Conservation (phyloP, 2,113 vertebrate species). For the Cinclus mexicanus region DNA sequence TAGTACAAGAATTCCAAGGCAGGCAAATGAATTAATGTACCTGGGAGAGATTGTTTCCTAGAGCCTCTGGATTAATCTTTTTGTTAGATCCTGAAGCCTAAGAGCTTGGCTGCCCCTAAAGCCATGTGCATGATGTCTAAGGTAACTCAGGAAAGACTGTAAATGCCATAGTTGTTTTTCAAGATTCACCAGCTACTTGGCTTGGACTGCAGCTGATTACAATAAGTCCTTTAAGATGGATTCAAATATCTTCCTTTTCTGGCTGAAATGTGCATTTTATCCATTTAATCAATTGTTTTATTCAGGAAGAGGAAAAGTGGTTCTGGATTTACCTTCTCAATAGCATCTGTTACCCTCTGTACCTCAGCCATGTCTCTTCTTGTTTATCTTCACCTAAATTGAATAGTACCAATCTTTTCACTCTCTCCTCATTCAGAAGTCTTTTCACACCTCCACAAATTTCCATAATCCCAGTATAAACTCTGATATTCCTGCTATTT, state of each 20-base stretch:
- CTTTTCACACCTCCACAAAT: conserved; percentile 19
- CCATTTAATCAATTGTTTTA: conserved; percentile 6
- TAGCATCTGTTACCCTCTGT: background rate
- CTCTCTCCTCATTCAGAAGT: background rate
- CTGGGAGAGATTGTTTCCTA: rapidly evolving
- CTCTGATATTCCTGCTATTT: background rate
- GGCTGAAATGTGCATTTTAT: background rate
- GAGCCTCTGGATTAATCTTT: background rate
- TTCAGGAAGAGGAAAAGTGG: background rate
- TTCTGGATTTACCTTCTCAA: conserved; percentile 14
- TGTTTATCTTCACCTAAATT: conserved; percentile 37
- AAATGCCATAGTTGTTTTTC: background rate
- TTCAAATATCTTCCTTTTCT: background rate
- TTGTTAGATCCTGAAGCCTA: background rate
- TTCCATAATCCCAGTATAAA: background rate
- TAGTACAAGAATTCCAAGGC: background rate
- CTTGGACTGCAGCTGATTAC: background rate
- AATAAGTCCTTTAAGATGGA: background rate
- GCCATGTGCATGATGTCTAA: background rate
- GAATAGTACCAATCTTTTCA: background rate
- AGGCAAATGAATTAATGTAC: background rate
- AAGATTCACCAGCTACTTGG: background rate
- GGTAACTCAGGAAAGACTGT: background rate
- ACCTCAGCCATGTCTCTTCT: background rate
- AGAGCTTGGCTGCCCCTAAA: background rate